A percentile compares a stretch with the other conserved stretches of the same genome.
Conservation (phyloP, 2,113 vertebrate species). For the Lamprotornis superbus region DNA sequence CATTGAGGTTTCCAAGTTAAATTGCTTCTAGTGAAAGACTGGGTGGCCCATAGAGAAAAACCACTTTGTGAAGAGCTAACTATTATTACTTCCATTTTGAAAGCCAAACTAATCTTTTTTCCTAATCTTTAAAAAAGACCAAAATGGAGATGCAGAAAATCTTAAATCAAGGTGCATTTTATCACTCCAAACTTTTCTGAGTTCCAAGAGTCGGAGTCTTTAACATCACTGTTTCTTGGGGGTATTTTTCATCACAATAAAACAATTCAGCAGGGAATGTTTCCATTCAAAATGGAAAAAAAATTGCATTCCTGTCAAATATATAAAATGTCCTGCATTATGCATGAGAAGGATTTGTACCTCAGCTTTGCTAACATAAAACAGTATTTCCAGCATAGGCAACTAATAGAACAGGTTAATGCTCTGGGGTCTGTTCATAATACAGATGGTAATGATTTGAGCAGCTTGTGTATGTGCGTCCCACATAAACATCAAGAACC, state of each 20-base stretch:
- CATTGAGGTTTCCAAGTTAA: not conserved
- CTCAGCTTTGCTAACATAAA: conserved; percentile 46
- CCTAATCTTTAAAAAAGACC: not conserved
- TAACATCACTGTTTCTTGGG: not conserved
- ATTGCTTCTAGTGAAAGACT: not conserved
- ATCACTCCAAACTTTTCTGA: conserved; percentile 18
- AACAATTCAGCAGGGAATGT: conserved; percentile 28
- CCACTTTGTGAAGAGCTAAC: not conserved
- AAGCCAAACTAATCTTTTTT: not conserved
- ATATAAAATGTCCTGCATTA: conserved; percentile 44
- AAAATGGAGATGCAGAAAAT: not conserved
- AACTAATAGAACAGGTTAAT: conserved; percentile 43
- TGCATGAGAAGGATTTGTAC: conserved; percentile 50
- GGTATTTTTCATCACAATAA: conserved; percentile 37
- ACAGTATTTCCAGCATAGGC: conserved; percentile 9
- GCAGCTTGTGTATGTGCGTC: not conserved
- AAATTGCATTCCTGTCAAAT: conserved; percentile 47
- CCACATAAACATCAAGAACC: not conserved
- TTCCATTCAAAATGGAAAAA: conserved; percentile 20
- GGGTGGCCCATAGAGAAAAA: not conserved
- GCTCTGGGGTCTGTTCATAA: conserved; percentile 33
- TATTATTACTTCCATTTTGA: conserved; percentile 13
- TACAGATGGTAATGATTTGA: conserved; percentile 10
- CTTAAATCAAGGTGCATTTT: conserved; percentile 18
- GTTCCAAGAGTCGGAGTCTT: not conserved